phyloP scores from a whole-genome alignment of 2,797 vertebrate species.

The Chaetophractus vellerosus region DNA sequence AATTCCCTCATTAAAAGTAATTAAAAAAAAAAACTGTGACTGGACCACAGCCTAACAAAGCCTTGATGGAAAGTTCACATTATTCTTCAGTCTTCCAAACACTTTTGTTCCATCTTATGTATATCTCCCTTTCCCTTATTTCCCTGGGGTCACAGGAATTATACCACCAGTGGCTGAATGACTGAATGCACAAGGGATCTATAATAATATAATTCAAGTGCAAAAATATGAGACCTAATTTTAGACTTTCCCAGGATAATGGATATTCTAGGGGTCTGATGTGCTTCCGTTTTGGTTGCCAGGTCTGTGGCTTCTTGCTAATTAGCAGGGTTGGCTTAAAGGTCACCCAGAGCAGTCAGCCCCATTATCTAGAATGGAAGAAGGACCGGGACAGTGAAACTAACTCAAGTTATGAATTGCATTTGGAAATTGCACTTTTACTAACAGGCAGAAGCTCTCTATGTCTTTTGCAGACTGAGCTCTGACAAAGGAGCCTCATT shows the following conservation, averaged over 20 bases:
- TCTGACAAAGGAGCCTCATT: neutral
- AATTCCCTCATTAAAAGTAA: slow-evolving; percentile 38
- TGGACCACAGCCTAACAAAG: neutral
- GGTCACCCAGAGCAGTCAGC: neutral
- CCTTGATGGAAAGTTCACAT: neutral
- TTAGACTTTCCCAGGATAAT: slow-evolving; percentile 17
- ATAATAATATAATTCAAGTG: neutral
- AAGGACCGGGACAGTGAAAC: neutral
- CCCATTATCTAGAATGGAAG: neutral
- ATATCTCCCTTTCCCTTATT: neutral
- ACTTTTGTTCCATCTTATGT: neutral
- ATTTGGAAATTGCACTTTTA: slow-evolving; percentile 22
- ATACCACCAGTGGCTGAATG: neutral
- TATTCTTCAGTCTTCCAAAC: neutral
- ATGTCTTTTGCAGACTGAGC: neutral
- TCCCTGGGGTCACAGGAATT: neutral
- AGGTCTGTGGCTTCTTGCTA: slow-evolving; percentile 30
- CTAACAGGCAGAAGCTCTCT: neutral
- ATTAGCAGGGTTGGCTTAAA: slow-evolving; percentile 35
- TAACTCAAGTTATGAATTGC: neutral
- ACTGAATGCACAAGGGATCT: neutral
- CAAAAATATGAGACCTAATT: neutral
- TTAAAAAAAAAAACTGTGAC: neutral
- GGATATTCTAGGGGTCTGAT: neutral
- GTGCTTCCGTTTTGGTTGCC: neutral